Evolutionary conservation across 2,113 vertebrate species (phyloP).

Genomic region (Anarhynchus alexandrinus): DNA sequence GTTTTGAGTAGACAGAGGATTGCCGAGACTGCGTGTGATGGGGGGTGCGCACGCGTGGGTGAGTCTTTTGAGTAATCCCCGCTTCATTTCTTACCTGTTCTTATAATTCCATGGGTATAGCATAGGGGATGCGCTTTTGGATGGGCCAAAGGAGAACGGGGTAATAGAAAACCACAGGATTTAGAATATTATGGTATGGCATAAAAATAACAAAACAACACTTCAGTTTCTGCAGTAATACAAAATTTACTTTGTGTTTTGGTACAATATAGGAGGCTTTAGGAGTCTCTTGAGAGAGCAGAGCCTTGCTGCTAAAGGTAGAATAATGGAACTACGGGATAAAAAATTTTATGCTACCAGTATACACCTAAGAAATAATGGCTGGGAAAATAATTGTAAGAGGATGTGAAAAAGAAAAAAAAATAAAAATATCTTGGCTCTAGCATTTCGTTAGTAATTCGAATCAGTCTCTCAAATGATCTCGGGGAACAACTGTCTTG

Average conservation of each 20-base stretch:
- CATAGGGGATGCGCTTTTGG: background rate
- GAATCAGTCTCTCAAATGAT: background rate
- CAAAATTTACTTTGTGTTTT: background rate
- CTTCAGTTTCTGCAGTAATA: background rate
- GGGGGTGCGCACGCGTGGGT: accelerated
- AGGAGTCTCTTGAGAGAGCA: background rate
- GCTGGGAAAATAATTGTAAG: background rate
- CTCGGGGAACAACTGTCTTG: background rate
- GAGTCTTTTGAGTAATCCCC: background rate
- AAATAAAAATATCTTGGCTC: no score
- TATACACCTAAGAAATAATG: background rate
- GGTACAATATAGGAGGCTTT: background rate
- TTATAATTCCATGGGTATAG: background rate
- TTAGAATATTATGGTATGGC: background rate
- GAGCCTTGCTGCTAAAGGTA: background rate
- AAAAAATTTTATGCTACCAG: background rate
- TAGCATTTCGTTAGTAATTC: background rate
- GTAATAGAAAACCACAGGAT: background rate
- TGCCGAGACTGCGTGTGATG: background rate
- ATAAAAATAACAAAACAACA: background rate
- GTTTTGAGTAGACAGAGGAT: background rate
- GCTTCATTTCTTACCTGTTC: background rate
- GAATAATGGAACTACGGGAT: background rate
- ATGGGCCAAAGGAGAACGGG: background rate
- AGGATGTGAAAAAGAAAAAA: background rate